These are phyloP conservation scores for Copidosoma floridanum DNA, from an alignment of 1,140 invertebrate genomes.

Conservation along the genomic window DNA sequence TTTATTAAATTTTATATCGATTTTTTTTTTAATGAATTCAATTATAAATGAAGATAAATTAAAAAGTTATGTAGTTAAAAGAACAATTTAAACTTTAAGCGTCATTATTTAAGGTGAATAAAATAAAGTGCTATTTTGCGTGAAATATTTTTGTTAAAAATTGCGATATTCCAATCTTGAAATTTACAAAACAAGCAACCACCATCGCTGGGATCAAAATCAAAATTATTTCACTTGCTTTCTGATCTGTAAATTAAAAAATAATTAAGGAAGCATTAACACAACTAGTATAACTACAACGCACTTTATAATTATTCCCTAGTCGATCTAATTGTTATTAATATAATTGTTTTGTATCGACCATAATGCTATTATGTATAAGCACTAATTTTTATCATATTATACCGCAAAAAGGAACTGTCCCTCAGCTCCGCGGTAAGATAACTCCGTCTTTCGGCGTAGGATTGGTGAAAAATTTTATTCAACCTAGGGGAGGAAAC, in stretches of 20 bases:
- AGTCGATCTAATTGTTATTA: constrained; percentile 23
- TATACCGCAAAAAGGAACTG: too few relatives aligned
- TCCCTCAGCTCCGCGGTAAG: too few relatives aligned
- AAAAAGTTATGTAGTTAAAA: too few relatives aligned
- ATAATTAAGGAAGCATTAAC: constrained; percentile 1
- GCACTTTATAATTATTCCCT: constrained; percentile 22
- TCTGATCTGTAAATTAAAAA: constrained; percentile 3
- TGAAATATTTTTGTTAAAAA: constrained; percentile 3
- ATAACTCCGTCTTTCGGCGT: too few relatives aligned
- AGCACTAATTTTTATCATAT: constrained; percentile 9
- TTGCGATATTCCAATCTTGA: too few relatives aligned
- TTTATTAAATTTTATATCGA: constrained; percentile 18
- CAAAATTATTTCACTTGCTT: background rate
- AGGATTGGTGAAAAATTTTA: too few relatives aligned
- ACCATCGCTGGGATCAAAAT: too few relatives aligned
- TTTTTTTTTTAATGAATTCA: too few relatives aligned
- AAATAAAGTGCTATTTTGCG: constrained; percentile 1
- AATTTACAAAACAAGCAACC: too few relatives aligned
- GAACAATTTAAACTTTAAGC: constrained; percentile 1
- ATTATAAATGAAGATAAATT: too few relatives aligned
- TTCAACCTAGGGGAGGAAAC: too few relatives aligned
- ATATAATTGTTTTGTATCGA: constrained; percentile 23
- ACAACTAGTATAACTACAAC: constrained; percentile 1
- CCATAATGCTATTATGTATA: too few relatives aligned
- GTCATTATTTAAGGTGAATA: background rate